Conservation (phyloP, 2,113 vertebrate genomes). For the Pluvialis apricaria region DNA sequence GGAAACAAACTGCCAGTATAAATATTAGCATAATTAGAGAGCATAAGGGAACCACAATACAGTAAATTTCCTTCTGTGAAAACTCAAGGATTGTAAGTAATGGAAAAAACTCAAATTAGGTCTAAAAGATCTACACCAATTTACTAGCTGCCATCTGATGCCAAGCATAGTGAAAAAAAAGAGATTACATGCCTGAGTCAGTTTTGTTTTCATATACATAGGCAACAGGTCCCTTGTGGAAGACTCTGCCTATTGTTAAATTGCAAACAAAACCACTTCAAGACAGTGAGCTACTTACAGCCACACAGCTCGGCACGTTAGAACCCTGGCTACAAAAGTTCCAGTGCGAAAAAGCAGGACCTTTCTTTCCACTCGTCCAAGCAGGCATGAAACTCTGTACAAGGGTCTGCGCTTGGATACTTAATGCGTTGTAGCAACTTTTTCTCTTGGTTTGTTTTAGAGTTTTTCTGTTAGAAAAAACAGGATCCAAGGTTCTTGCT, state of each 20-base stretch:
- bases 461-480: not conserved
- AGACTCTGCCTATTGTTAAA: not conserved
- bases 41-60: not conserved
- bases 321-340: not conserved
- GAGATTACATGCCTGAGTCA: not conserved
- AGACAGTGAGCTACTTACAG: not conserved
- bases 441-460: not conserved
- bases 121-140: not conserved
- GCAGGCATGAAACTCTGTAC: not conserved
- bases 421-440: not conserved
- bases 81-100: not conserved
- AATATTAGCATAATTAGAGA: conserved; percentile 33
- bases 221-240: not conserved
- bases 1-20: conserved; percentile 49
- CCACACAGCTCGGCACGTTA: not conserved
- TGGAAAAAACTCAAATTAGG: not conserved
- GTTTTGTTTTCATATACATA: not conserved
- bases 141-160: not conserved
- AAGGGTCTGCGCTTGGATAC: not conserved
- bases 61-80: not conserved
- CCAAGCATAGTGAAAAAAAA: not conserved
- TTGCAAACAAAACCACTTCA: not conserved
- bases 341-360: not conserved
- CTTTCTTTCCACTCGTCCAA: not conserved
- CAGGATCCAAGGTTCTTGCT: not conserved